Percentiles rank a stretch among this genome's conserved stretches.
Conservation (phyloP, 2,113 vertebrate genomes). For the Phylloscopus trochiloides region DNA sequence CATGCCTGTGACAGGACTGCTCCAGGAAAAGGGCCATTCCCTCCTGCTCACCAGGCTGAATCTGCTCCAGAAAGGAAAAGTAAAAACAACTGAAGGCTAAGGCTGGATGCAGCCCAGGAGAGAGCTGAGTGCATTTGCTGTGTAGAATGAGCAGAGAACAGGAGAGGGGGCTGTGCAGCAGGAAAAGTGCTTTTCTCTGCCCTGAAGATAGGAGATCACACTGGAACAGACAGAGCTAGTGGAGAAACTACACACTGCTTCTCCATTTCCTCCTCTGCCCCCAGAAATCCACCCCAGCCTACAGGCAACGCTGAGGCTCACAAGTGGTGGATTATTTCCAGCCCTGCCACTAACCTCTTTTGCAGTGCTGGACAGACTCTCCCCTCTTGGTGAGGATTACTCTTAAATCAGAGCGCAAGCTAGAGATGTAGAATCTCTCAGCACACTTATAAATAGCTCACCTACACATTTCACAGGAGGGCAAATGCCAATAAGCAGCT, state of each 20-base stretch:
- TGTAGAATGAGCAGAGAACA: not conserved
- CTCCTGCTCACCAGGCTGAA: not conserved
- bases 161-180: slow-evolving; percentile 30
- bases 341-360: not conserved
- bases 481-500: not conserved
- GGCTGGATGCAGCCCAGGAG: not conserved
- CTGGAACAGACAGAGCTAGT: not conserved
- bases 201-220: not conserved
- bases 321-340: not conserved
- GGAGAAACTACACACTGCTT: not conserved
- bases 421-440: not conserved
- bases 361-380: not conserved
- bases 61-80: not conserved
- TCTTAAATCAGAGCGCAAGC: not conserved
- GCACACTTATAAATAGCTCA: slow-evolving; percentile 5
- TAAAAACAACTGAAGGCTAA: not conserved
- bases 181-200: not conserved
- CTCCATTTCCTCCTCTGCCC: not conserved
- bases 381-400: not conserved
- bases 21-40: not conserved
- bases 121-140: not conserved
- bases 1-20: not conserved
- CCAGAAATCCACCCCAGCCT: not conserved
- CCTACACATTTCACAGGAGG: not conserved
- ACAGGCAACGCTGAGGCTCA: not conserved